A percentile compares a stretch with the other conserved stretches of the same genome.
phyloP scores from a whole-genome alignment of 2,113 vertebrate species.

The Craseonycteris thonglongyai region DNA sequence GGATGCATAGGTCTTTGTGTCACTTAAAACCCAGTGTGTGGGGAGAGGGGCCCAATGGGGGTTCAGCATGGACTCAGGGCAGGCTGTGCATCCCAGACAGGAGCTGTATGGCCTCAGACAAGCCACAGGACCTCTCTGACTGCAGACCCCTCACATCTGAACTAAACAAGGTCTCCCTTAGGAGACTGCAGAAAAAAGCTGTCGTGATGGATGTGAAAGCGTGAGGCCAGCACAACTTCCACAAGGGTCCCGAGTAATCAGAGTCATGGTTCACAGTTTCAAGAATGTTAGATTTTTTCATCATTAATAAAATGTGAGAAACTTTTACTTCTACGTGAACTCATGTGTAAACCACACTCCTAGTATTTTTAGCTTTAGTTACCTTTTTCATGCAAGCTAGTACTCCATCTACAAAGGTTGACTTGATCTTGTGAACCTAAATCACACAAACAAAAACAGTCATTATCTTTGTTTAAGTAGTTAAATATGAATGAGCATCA shows the following conservation, averaged over 20 bases:
- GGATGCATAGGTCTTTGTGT: neutral
- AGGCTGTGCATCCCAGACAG: neutral
- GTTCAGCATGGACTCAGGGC: neutral
- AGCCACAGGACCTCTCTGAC: neutral
- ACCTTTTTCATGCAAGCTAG: constrained; percentile 85
- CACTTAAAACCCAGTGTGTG: neutral
- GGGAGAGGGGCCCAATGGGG: neutral
- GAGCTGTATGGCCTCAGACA: neutral
- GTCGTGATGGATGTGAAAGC: fast-evolving
- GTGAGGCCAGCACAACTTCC: neutral
- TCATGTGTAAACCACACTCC: neutral
- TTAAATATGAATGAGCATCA: neutral
- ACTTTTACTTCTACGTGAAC: neutral
- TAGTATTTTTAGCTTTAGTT: neutral
- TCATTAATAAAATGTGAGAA: neutral
- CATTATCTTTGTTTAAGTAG: neutral
- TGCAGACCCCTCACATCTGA: neutral
- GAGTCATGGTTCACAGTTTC: neutral
- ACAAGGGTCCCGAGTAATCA: neutral
- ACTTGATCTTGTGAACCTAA: constrained; percentile 94
- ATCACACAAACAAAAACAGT: neutral
- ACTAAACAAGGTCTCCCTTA: neutral
- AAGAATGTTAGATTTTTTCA: neutral
- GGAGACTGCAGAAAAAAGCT: neutral
- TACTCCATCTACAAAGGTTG: constrained; percentile 90